Evolutionary conservation across 2,113 vertebrate species (phyloP), one percentile per base, ranked within the genome.

Genomic region (Sciurus niger): DNA sequence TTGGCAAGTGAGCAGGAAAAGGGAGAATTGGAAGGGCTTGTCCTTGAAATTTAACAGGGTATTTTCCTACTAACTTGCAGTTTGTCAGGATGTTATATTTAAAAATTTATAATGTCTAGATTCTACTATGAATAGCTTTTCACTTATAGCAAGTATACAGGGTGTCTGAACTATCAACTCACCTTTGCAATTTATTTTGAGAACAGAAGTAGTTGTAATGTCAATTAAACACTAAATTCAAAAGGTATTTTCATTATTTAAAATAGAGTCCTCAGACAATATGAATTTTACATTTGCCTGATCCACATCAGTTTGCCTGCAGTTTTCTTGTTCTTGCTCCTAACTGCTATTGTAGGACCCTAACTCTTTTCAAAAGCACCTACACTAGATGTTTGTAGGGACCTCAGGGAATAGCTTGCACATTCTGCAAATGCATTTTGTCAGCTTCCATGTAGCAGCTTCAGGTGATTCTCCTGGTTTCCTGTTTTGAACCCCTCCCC

Each of bases 161-260:
- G 5, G 1, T 94, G 5, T 89, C 12, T 93, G 68, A 78, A 76
- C n/a, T 89, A 6, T 89, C 28, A 67, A 58, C 30, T 67, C 30
- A 84, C 4, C 28, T 77, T 97, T 79, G 28, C 11, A 72, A 24
- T 86, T 96, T 95, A 77, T 53, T 96, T 89, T 74, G 10, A 55
- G 25, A 93, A 48, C 51, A 78, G 40, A 78, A 93, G 14, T 60
- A 94, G 30, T 85, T 37, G 13, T 91, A 40, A 16, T 89, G 32
- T 83, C 22, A 77, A 18, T 60, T 73, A 82, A 28, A 25, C 11
- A 80, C 16, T 77, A 53, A 65, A 90, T 68, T 85, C 6, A 89
- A 80, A 91, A 93, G 20, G 40, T 40, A 40, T 40, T 40, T 40
- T 40, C 40, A 40, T 40, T 40, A 40, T 40, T 40, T 40, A 40